Percentiles rank a stretch among this genome's conserved stretches.
These are phyloP conservation scores for Anguilla japonica DNA, from an alignment of 2,113 vertebrate species.

Conservation along the genomic window DNA sequence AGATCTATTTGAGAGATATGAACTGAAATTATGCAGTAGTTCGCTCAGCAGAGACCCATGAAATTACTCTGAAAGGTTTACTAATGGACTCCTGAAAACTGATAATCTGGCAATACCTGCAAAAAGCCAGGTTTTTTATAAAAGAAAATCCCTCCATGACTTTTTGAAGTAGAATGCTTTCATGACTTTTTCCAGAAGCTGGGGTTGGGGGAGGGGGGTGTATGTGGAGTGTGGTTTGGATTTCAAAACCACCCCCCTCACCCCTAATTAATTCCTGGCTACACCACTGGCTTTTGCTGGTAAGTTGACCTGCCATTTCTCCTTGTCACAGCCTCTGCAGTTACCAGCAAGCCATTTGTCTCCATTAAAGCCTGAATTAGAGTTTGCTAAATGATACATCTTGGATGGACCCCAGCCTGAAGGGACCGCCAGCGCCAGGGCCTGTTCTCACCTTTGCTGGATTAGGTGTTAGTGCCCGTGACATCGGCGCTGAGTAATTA, in stretches of 20 bases:
- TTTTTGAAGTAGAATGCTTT: background rate
- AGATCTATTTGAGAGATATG: background rate
- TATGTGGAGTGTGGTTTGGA: no score
- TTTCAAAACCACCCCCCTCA: no score
- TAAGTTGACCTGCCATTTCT: slow-evolving; percentile 62
- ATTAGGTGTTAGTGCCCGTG: background rate
- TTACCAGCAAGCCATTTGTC: slow-evolving; percentile 42
- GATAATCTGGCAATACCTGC: background rate
- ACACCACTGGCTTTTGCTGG: slow-evolving; percentile 22
- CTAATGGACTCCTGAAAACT: background rate
- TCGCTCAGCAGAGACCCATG: background rate
- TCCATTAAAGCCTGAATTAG: slow-evolving; percentile 40
- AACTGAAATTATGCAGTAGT: no score
- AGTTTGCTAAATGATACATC: slow-evolving; percentile 11
- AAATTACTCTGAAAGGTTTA: background rate
- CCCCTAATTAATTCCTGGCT: no score
- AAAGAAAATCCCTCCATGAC: background rate
- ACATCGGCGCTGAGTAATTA: slow-evolving; percentile 24
- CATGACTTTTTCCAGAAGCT: slow-evolving; percentile 19
- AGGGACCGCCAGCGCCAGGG: background rate
- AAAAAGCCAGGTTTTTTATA: background rate
- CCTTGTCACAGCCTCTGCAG: slow-evolving; percentile 41
- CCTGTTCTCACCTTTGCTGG: background rate
- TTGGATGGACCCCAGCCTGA: background rate
- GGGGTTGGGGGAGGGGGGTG: background rate